Evolutionary conservation across 2,113 vertebrate species (phyloP).

Genomic region (Psephotus haematonotus): DNA sequence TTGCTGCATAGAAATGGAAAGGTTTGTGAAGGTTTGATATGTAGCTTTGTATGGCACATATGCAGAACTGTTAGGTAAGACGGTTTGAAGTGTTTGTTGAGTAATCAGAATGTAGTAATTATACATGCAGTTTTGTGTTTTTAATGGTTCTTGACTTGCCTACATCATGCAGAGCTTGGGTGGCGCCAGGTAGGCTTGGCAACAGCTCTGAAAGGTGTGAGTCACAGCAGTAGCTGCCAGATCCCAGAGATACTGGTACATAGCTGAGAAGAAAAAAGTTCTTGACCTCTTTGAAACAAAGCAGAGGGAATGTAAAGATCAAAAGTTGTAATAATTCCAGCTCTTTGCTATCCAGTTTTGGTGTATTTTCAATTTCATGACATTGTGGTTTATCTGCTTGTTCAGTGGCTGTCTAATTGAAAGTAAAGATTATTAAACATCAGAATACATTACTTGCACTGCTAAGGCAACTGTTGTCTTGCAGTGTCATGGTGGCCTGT

Average conservation of each 20-base stretch:
- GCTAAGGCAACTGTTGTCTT: not conserved
- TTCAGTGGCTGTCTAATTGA: not conserved
- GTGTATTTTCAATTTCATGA: not conserved
- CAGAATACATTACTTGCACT: not conserved
- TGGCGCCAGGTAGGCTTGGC: constrained; percentile 50
- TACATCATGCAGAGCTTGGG: constrained; percentile 7
- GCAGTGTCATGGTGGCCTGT: not conserved
- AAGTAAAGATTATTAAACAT: not conserved
- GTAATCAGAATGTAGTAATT: constrained; percentile 58
- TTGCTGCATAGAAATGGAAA: not conserved
- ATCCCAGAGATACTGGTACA: not conserved
- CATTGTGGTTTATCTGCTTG: not conserved
- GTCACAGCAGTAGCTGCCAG: constrained; percentile 42
- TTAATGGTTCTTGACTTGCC: constrained; percentile 52
- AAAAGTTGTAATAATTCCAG: not conserved
- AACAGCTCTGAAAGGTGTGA: constrained; percentile 16
- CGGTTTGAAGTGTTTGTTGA: constrained; percentile 48
- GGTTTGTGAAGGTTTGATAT: not conserved
- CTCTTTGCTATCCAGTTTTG: not conserved
- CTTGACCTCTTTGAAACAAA: constrained; percentile 38
- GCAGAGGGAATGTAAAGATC: not conserved
- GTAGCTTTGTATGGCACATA: not conserved
- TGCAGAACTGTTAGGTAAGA: not conserved
- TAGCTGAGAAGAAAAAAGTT: constrained; percentile 24
- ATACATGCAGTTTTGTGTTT: constrained; percentile 40